Base-by-base conservation (phyloP, 2,888 invertebrate species). In the Laspeyria flexula region DNA sequence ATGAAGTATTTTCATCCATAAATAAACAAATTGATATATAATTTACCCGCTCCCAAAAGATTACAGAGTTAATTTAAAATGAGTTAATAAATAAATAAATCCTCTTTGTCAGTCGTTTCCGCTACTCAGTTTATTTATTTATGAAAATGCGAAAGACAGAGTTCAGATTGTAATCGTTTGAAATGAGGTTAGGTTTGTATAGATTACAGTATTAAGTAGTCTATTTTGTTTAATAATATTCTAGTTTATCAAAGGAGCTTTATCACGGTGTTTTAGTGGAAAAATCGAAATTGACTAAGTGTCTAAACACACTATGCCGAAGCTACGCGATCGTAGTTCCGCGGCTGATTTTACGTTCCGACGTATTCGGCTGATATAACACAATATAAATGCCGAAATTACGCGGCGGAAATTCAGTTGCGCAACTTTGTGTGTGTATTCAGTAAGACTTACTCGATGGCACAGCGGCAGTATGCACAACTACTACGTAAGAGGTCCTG, bases 41-140 rank as follows among this genome's bases (percentile, higher is more conserved):
- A 12, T 12, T 12, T 11, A 30, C 11, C 30, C 30, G 30, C 27
- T 11, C 25, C 7, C 15, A 49, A 38, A 27, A 40, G 40, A 46
- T 60, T 55, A 49, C 47, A 12, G 31, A 54, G 34, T 48, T 50
- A 33, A 45, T 57, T 52, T 18, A 23, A 41, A 13, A 37, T 12
- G 54, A 39, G 16, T 50, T 45, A 33, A 34, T 48, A 38, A 46
- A 49, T 56, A 42, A 50, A 58, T 60, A 55, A 60, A 55, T 47
- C 11, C 37, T 43, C 31, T 60, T 45, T 29, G 43, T 48, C 23
- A 6, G 11, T 30, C 18, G 25, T 35, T 45, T 43, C 29, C 27
- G 27, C 4, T 29, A 27, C 9, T 30, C 13, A 44, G 40, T 43
- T 51, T 39, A 57, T 51, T 55, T 45, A 48, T 37, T 38, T 35